A percentile compares a stretch with the other conserved stretches of the same genome.
phyloP scores from a whole-genome alignment of 1,140 invertebrate genomes.

The Panagrolaimus sp. region DNA sequence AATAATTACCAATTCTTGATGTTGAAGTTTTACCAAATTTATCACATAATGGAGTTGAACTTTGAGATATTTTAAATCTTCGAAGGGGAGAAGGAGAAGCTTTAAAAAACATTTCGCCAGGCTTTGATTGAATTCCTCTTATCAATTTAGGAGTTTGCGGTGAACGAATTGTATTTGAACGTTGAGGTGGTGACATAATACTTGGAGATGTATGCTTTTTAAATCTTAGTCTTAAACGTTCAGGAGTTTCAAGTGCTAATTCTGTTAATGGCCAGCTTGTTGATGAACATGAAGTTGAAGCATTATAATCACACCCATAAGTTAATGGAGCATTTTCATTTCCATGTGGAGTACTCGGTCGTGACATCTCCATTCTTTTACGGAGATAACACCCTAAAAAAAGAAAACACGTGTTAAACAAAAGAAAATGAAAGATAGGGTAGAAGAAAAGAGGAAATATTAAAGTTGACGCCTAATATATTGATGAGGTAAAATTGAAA shows the following conservation, averaged over 20 bases:
- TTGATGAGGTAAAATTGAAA: neutral
- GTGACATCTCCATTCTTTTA: conserved; percentile 1
- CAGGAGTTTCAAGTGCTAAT: conserved; percentile 1
- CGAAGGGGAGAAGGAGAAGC: neutral
- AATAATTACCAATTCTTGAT: neutral
- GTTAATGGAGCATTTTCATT: neutral
- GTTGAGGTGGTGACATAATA: neutral
- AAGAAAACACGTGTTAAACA: too few relatives aligned
- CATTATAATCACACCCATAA: neutral
- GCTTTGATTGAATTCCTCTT: neutral
- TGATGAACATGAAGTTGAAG: neutral
- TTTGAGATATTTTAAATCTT: conserved; percentile 3
- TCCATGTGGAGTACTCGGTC: neutral
- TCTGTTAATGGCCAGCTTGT: neutral
- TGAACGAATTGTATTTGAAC: neutral
- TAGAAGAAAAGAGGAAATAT: neutral
- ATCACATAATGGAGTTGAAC: neutral
- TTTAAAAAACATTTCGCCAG: conserved; percentile 5
- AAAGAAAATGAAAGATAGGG: neutral
- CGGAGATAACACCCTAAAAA: too few relatives aligned
- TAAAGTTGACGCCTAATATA: neutral
- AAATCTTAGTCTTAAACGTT: neutral
- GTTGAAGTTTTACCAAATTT: neutral
- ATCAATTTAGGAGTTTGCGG: neutral
- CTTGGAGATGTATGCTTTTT: neutral